phyloP scores from a whole-genome alignment of 2,888 invertebrate species.

The Campaea margaritaria region DNA sequence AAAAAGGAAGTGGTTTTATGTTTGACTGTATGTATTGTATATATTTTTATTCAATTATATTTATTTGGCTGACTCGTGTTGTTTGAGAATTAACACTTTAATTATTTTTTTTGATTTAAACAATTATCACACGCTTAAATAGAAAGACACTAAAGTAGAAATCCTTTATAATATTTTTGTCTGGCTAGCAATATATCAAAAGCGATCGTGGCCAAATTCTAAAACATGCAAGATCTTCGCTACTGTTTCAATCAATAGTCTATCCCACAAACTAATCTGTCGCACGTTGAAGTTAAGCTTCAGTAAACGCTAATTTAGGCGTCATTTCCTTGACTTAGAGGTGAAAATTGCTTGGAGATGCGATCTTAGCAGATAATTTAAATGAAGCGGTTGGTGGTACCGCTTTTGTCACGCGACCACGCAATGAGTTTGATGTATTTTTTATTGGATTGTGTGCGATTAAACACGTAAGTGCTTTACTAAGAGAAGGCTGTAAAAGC shows the following conservation, averaged over 20 bases:
- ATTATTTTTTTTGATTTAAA: no score
- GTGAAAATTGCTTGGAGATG: slow-evolving; percentile 29
- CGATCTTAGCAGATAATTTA: slow-evolving; percentile 41
- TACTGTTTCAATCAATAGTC: slow-evolving; percentile 15
- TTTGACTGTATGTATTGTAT: no score
- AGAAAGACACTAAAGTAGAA: no score
- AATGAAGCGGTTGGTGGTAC: slow-evolving; percentile 42
- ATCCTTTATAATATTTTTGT: no score
- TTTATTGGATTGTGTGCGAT: slow-evolving; percentile 26
- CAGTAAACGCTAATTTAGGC: slow-evolving; percentile 32
- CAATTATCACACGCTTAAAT: no score
- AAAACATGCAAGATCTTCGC: slow-evolving; percentile 1
- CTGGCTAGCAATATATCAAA: background rate
- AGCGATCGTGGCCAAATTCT: background rate
- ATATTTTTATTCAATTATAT: no score
- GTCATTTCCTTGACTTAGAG: slow-evolving; percentile 25
- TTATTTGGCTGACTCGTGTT: no score
- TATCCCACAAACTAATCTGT: slow-evolving; percentile 44
- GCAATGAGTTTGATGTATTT: slow-evolving; percentile 38
- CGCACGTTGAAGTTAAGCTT: slow-evolving; percentile 37
- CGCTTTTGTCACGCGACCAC: slow-evolving; percentile 29
- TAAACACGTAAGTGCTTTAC: slow-evolving; percentile 23
- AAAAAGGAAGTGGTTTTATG: no score
- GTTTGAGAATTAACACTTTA: no score
- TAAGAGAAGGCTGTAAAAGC: slow-evolving; percentile 4